Percentiles rank a stretch among this genome's conserved stretches.
phyloP scores from a whole-genome alignment of 2,113 vertebrate genomes.

The Perccottus glenii region DNA sequence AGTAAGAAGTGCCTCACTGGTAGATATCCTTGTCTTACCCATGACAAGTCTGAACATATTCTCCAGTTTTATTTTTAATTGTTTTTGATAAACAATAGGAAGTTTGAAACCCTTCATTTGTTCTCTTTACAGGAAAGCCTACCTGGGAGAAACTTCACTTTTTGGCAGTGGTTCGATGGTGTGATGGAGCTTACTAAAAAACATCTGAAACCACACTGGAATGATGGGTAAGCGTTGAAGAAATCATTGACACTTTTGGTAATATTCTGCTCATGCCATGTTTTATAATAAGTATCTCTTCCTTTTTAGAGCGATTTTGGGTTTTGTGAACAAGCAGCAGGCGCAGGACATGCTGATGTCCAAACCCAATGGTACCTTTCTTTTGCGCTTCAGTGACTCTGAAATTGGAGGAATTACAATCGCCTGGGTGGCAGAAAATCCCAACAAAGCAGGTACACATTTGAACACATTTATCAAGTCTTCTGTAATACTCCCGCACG shows the following conservation, averaged over 20 bases:
- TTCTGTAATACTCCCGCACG: too few species aligned
- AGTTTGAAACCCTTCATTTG: not conserved
- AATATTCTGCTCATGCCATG: too few species aligned
- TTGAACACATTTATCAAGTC: not conserved
- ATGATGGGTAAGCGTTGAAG: slow-evolving; percentile 86
- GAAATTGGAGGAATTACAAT: slow-evolving; percentile 98
- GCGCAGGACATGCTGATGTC: slow-evolving; percentile 97
- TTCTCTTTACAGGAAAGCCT: slow-evolving; percentile 87
- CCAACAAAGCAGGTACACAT: slow-evolving; percentile 82
- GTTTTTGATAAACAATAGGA: too few species aligned
- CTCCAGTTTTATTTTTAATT: too few species aligned
- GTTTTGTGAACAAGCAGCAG: slow-evolving; percentile 98
- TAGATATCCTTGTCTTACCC: too few species aligned
- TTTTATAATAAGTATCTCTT: too few species aligned
- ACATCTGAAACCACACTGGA: slow-evolving; percentile 95
- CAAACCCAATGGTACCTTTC: slow-evolving; percentile 97
- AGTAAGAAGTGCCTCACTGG: too few species aligned
- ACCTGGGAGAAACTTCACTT: slow-evolving; percentile 95
- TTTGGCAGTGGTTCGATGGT: slow-evolving; percentile 99
- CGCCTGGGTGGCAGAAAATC: slow-evolving; percentile 90
- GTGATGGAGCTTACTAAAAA: slow-evolving; percentile 98
- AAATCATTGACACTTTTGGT: too few species aligned
- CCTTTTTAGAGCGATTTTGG: slow-evolving; percentile 88
- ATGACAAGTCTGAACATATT: too few species aligned
- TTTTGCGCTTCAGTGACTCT: slow-evolving; percentile 95